A percentile compares a stretch with the other conserved stretches of the same genome.
Evolutionary conservation across 2,888 invertebrate species (phyloP).

Genomic region (Nipponacmea schrenckii): DNA sequence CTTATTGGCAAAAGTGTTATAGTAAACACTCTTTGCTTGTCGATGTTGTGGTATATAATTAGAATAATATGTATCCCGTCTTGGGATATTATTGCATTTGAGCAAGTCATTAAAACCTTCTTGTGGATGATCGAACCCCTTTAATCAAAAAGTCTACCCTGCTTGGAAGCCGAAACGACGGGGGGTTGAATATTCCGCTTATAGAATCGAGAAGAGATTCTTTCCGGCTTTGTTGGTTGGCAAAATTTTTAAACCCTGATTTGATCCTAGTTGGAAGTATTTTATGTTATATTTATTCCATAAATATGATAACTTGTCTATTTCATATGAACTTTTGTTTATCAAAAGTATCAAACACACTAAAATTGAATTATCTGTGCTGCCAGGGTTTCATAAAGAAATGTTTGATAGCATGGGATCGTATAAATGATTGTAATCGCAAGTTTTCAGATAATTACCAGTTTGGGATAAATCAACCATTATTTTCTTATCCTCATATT

Average conservation of each 20-base stretch:
- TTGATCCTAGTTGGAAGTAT: not conserved
- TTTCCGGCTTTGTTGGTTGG: not conserved
- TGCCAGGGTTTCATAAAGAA: not conserved
- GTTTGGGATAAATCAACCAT: not conserved
- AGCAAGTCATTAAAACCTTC: not conserved
- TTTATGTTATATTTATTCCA: not conserved
- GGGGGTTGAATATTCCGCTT: not conserved
- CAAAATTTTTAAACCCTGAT: not conserved
- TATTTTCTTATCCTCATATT: not conserved
- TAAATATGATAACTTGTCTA: not conserved
- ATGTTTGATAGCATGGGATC: not conserved
- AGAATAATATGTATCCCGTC: not conserved
- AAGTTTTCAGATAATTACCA: not conserved
- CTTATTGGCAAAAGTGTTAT: not conserved
- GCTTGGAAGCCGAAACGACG: not conserved
- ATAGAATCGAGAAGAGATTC: not conserved
- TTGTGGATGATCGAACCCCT: not conserved
- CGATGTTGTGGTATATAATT: not conserved
- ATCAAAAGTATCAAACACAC: not conserved
- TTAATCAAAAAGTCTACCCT: not conserved
- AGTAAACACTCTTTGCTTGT: not conserved
- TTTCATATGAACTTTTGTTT: not conserved
- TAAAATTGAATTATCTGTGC: not conserved
- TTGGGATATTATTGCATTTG: not conserved
- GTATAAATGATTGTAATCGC: not conserved